Evolutionary conservation across 2,797 vertebrate species (phyloP), one percentile per base, ranked within the genome.

Genomic region (Cryptoprocta ferox): DNA sequence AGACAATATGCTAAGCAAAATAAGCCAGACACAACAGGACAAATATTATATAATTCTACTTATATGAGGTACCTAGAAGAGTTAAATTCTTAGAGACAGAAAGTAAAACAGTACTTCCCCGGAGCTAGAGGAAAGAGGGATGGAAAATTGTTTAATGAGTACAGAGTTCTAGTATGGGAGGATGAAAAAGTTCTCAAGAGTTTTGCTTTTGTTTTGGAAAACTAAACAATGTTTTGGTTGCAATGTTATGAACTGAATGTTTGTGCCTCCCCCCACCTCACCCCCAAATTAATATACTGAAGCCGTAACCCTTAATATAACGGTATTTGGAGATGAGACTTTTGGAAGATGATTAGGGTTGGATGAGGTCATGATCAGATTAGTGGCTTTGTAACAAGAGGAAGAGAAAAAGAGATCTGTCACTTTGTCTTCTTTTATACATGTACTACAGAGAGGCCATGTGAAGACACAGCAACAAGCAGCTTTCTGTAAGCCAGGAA

Each of bases 1-100:
- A 91, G 13, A 94, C 12, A 37, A 80, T 45, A 90, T n/a, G 28
- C 61, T 65, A 94, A 85, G 15, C 86, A 37, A 94, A 96, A 65
- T 66, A 92, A 86, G n/a, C 16, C 78, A 76, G 35, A 66, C 32
- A 83, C 18, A 83, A 42, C 2, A 70, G 71, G 9, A 61, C 26
- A 65, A 70, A 85, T 80, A 61, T 39, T 30, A 24, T 87, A 21
- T n/a, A 21, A 15, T 56, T 45, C 48, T 28, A 24, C 6, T 56
- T 93, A 28, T 2, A 48, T 75, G 66, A 81, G 3, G 15, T 37
- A 66, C 24, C 9, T 56, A 80, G 12, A 63, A 63, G 35, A 39
- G 26, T 84, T 63, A 56, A 78, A 42, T 86, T 84, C 70, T 92
- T 76, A n/a, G 28, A 73, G 61, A 86, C 61, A 78, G 65, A n/a